phyloP scores from a whole-genome alignment of 2,888 invertebrate genomes.

The Anoncus sp. region DNA sequence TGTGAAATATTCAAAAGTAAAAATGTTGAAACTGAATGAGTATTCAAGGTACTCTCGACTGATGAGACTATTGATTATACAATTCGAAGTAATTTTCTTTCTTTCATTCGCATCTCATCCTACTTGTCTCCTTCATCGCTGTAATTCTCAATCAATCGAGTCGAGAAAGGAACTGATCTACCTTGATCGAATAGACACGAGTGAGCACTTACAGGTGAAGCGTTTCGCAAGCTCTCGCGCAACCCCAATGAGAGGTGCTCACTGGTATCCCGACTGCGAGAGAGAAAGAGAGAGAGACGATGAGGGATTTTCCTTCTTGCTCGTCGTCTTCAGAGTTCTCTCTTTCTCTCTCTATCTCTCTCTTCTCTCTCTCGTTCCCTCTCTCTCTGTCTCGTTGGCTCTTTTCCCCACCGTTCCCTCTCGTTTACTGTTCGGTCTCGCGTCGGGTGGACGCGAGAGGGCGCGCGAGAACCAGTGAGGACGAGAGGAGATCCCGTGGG shows the following conservation, averaged over 20 bases:
- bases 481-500: conserved; percentile 70
- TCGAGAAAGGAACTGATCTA: conserved; percentile 34
- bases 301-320: conserved; percentile 40
- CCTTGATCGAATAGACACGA: conserved; percentile 38
- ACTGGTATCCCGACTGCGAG: conserved; percentile 68
- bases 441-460: conserved; percentile 26
- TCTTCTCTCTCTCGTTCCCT: not conserved
- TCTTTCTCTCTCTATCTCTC: conserved; percentile 2
- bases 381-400: not conserved
- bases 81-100: conserved; percentile 4
- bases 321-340: conserved; percentile 19
- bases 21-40: not conserved
- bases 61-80: not conserved
- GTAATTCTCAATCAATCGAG: conserved; percentile 47
- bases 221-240: conserved; percentile 27
- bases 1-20: not conserved
- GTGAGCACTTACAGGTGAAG: conserved; percentile 53
- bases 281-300: conserved; percentile 31
- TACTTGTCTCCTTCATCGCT: not conserved
- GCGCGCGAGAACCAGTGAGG: conserved; percentile 36
- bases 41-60: not conserved
- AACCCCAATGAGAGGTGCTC: conserved; percentile 52
- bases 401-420: conserved; percentile 32
- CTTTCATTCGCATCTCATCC: not conserved
- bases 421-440: conserved; percentile 47